Evolutionary conservation across 2,888 invertebrate genomes (phyloP).

Genomic region (Stomorhina lunata): DNA sequence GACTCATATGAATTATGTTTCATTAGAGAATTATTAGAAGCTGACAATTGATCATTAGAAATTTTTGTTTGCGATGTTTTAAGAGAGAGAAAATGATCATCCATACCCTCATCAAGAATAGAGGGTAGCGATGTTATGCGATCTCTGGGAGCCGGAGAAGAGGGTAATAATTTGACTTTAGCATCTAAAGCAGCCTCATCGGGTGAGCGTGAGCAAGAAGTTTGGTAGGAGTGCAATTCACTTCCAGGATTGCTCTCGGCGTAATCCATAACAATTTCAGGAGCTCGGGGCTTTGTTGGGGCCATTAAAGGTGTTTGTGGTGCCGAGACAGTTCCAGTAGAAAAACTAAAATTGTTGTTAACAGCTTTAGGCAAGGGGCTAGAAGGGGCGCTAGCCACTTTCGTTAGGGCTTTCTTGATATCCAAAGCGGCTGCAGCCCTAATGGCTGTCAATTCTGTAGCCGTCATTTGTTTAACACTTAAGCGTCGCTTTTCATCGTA

Average conservation of each 20-base stretch:
- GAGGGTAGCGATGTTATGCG: slow-evolving; percentile 70
- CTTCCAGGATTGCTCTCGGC: slow-evolving; percentile 16
- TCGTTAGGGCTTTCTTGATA: slow-evolving; percentile 67
- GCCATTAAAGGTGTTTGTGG: slow-evolving; percentile 38
- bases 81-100: slow-evolving; percentile 67
- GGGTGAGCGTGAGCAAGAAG: slow-evolving; percentile 45
- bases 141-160: slow-evolving; percentile 68
- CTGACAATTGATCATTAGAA: neutral
- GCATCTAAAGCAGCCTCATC: slow-evolving; percentile 26
- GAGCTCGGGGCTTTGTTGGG: slow-evolving; percentile 11
- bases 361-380: slow-evolving; percentile 45
- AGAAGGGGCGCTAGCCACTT: slow-evolving; percentile 51
- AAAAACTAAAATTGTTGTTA: slow-evolving; percentile 16
- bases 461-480: slow-evolving; percentile 78
- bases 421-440: slow-evolving; percentile 74
- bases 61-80: neutral
- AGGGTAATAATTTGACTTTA: slow-evolving; percentile 59
- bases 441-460: slow-evolving; percentile 72
- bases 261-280: slow-evolving; percentile 29
- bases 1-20: slow-evolving; percentile 51
- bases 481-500: slow-evolving; percentile 74
- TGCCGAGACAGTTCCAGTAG: slow-evolving; percentile 24
- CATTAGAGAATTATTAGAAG: slow-evolving; percentile 47
- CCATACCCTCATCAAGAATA: slow-evolving; percentile 71
- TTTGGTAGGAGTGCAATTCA: neutral